Evolutionary conservation across 64 coral and sea anemone species (phyloP).

Genomic region (Cladopsammia gracilis): DNA sequence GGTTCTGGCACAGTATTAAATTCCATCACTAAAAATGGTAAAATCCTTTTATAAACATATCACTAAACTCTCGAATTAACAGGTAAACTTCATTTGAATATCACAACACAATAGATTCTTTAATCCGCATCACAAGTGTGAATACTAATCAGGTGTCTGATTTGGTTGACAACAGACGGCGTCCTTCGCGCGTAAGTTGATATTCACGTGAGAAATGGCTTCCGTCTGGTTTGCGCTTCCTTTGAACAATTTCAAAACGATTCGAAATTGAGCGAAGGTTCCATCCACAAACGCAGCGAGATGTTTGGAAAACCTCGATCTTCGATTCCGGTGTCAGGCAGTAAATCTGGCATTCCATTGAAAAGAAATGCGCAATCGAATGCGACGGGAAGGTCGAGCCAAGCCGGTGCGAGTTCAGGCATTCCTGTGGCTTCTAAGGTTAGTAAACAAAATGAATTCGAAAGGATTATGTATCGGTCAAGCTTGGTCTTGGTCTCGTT

Average conservation of each 20-base stretch:
- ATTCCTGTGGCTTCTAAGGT: slow-evolving; percentile 62
- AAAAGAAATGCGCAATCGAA: slow-evolving; percentile 12
- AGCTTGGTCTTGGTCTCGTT: background rate
- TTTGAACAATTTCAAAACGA: background rate
- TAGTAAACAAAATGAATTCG: slow-evolving; percentile 16
- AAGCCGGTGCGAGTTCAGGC: slow-evolving; percentile 30
- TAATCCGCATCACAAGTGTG: background rate
- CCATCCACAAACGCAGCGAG: background rate
- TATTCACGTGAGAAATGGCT: background rate
- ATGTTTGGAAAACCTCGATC: slow-evolving; percentile 70
- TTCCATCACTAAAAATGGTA: too few species aligned
- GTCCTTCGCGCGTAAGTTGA: background rate
- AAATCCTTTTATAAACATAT: too few species aligned
- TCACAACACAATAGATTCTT: background rate
- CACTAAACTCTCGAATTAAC: background rate
- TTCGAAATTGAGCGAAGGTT: background rate
- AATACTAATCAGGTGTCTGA: slow-evolving; percentile 37
- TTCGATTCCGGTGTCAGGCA: slow-evolving; percentile 45
- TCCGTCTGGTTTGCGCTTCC: background rate
- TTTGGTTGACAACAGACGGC: slow-evolving; percentile 32
- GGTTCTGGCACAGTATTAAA: too few species aligned
- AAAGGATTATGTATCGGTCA: background rate
- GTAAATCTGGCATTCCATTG: slow-evolving; percentile 12
- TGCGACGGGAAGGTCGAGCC: background rate
- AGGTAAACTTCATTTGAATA: background rate